Evolutionary conservation across 2,888 invertebrate species (phyloP).

Genomic region (Minunthozetes semirufus): DNA sequence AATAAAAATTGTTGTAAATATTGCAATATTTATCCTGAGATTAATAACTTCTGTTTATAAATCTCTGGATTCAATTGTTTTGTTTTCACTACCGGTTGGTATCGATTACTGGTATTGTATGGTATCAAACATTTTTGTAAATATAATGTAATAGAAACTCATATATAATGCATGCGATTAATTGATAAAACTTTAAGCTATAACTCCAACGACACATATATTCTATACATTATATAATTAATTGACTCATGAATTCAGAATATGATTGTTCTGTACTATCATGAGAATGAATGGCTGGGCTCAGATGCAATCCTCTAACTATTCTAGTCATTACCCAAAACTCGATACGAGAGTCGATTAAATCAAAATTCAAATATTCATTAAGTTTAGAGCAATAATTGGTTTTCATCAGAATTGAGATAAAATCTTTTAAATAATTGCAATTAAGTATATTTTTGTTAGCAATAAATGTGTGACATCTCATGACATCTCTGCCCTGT

Average conservation of each 20-base stretch:
- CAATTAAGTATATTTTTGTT: background rate
- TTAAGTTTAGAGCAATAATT: conserved; percentile 1
- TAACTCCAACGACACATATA: background rate
- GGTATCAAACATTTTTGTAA: conserved; percentile 6
- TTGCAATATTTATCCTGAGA: conserved; percentile 12
- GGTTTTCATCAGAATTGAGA: background rate
- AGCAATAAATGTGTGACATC: background rate
- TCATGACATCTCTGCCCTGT: background rate
- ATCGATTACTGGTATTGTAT: conserved; percentile 1
- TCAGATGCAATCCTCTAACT: background rate
- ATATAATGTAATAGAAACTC: background rate
- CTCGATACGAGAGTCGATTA: background rate
- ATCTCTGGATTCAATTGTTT: conserved; percentile 24
- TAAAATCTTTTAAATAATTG: background rate
- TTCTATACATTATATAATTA: conserved; percentile 16
- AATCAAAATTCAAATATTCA: background rate
- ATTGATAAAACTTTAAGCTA: background rate
- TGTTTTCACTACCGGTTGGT: conserved; percentile 18
- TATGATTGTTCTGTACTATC: background rate
- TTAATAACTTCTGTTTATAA: conserved; percentile 20
- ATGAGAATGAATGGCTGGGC: conserved; percentile 16
- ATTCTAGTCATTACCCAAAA: background rate
- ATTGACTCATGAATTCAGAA: conserved; percentile 4
- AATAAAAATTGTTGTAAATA: conserved; percentile 20
- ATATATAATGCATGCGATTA: conserved; percentile 11